Evolutionary conservation across 2,888 invertebrate species (phyloP).

Genomic region (Torymus auratus): DNA sequence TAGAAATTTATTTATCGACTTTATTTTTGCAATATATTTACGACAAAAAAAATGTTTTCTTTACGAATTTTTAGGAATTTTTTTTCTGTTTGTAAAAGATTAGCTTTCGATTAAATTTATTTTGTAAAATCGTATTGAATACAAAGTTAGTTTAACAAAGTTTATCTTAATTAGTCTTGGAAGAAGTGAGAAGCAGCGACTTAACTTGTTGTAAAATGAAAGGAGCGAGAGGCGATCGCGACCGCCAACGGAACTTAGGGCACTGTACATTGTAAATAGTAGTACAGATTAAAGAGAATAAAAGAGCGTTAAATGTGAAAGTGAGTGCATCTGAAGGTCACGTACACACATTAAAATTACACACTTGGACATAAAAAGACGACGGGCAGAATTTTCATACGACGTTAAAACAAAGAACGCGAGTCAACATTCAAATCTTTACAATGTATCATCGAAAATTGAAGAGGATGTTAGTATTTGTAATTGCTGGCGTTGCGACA

Average conservation of each 20-base stretch:
- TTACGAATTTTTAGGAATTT: neutral
- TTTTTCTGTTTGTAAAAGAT: neutral
- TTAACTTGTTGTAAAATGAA: slow-evolving; percentile 18
- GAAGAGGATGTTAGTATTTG: slow-evolving; percentile 54
- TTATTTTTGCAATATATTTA: slow-evolving; percentile 17
- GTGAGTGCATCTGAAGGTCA: slow-evolving; percentile 57
- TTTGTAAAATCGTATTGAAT: neutral
- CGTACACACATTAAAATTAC: slow-evolving; percentile 27
- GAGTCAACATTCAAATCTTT: slow-evolving; percentile 45
- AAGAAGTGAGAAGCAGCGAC: neutral
- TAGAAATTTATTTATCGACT: slow-evolving; percentile 25
- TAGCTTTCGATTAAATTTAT: slow-evolving; percentile 10
- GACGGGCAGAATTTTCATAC: slow-evolving; percentile 41
- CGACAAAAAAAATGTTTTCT: slow-evolving; percentile 15
- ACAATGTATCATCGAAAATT: slow-evolving; percentile 53
- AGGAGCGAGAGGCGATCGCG: slow-evolving; percentile 62
- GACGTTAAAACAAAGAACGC: slow-evolving; percentile 23
- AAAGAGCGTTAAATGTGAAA: slow-evolving; percentile 58
- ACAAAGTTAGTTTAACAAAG: slow-evolving; percentile 15
- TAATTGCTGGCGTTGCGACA: slow-evolving; percentile 46
- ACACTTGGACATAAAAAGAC: slow-evolving; percentile 8
- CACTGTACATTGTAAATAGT: slow-evolving; percentile 77
- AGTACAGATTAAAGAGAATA: slow-evolving; percentile 65
- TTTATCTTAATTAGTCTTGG: neutral
- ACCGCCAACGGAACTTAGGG: slow-evolving; percentile 69